Conservation (phyloP, 2,797 vertebrate species). For the Otolemur crassicaudatus region DNA sequence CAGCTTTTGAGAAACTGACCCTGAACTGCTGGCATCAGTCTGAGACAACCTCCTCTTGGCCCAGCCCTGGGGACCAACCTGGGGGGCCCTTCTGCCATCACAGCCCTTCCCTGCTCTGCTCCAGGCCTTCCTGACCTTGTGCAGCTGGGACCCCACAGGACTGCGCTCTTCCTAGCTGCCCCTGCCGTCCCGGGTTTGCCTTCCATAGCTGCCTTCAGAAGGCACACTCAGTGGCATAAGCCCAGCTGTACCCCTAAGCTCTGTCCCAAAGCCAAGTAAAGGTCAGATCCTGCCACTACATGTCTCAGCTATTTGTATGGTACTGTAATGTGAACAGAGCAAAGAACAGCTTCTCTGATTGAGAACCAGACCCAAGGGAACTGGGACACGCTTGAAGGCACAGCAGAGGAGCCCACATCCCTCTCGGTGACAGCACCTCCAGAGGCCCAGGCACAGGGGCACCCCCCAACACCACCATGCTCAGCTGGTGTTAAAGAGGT, state of each 20-base stretch:
- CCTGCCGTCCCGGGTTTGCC: not conserved
- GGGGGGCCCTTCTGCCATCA: rapidly evolving
- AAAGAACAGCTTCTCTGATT: not conserved
- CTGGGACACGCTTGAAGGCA: not conserved
- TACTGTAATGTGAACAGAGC: not conserved
- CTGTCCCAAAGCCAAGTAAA: rapidly evolving
- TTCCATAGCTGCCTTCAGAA: not conserved
- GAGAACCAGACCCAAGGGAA: not conserved
- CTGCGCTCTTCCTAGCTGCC: not conserved
- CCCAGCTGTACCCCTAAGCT: not conserved
- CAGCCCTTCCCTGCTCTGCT: not conserved
- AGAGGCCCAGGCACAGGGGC: not conserved
- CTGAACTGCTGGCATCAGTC: not conserved
- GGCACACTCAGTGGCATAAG: not conserved
- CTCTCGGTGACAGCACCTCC: no score
- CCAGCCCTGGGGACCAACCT: not conserved
- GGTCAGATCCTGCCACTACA: not conserved
- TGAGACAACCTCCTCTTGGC: not conserved
- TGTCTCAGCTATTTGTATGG: not conserved
- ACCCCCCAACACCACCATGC: not conserved
- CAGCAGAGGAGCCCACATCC: not conserved
- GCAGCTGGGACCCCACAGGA: not conserved
- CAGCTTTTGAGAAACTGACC: not conserved
- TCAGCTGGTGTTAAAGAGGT: not conserved
- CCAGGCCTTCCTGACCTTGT: not conserved